phyloP scores from a whole-genome alignment of 1,140 invertebrate species.

The Bombus turneri region DNA sequence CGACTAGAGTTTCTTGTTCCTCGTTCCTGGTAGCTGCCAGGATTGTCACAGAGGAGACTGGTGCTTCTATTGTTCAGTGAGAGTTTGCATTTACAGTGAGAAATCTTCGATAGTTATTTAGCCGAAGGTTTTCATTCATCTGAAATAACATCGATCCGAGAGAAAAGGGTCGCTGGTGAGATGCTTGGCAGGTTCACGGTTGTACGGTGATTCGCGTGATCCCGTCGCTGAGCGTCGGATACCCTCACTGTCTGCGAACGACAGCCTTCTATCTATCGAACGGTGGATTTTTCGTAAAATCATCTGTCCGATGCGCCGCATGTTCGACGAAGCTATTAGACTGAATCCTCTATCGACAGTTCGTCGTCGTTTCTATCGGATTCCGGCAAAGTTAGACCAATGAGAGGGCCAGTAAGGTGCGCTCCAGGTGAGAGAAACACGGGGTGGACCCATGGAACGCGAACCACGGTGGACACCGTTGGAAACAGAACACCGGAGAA shows the following conservation, averaged over 20 bases:
- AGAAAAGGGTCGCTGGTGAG: background rate
- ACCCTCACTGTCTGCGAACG: background rate
- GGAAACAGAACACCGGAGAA: constrained; percentile 35
- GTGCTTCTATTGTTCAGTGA: background rate
- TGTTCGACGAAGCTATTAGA: background rate
- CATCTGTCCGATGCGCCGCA: background rate
- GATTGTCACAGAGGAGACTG: background rate
- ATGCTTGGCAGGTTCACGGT: constrained; percentile 30
- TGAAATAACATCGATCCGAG: no score
- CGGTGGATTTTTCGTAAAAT: background rate
- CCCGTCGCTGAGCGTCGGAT: constrained; percentile 58
- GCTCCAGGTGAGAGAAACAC: constrained; percentile 52
- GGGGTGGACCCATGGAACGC: constrained; percentile 63
- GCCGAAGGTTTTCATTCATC: background rate
- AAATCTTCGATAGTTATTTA: background rate
- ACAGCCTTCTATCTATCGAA: background rate
- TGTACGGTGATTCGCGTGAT: constrained; percentile 45
- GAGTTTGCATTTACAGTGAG: background rate
- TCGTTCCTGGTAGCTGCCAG: background rate
- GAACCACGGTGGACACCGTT: constrained; percentile 40
- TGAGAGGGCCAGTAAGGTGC: constrained; percentile 43
- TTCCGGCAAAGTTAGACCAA: constrained; percentile 41
- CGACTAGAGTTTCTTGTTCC: constrained; percentile 6
- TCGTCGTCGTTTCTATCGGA: background rate
- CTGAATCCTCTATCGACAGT: no score